Base-by-base conservation (phyloP, 2,888 invertebrate genomes). In the Acleris cristana region DNA sequence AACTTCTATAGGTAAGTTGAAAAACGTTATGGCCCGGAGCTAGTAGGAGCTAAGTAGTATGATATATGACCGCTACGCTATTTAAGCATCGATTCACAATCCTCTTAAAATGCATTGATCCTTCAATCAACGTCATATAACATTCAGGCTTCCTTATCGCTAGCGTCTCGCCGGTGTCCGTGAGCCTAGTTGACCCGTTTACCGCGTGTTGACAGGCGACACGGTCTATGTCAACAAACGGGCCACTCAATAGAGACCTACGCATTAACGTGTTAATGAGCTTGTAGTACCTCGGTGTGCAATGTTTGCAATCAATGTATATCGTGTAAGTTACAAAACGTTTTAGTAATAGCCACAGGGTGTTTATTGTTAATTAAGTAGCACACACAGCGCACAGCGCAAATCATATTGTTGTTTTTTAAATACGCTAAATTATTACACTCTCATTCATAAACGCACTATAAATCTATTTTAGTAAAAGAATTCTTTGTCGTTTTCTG, bases 181-280 rank as follows among this genome's bases (percentile, higher is more conserved):
- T 34, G 45, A 19, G n/a, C 26, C 30, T 12, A 34, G 53, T 58
- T 40, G 56, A 56, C 56, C 55, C 34, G 18, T 54, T 30, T 18
- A 54, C 54, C 56, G 44, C 23, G 19, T 65, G 55, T 60, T 54
- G 65, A 65, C 65, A 49, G 54, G 18, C 54, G 49, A 60, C 65
- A 60, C 54, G 58, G 56, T 5, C 45, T 51, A 54, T 65, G 60
- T 65, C 65, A 48, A 34, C 23, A 40, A 26, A 57, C 52, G 60
- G 60, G 55, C 55, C 65, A 59, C 65, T 65, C 64, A 34, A 48
- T 54, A 30, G 34, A 60, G 53, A 59, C 51, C 53, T 45, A n/a
- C 34, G 54, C 49, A 54, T 60, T 54, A 65, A 34, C 34, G 54
- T 55, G 54, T 48, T 65, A 65, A 65, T 65, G 59, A 65, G 54